Percentiles rank a stretch among this genome's conserved stretches.
Conservation (phyloP, 2,888 invertebrate genomes). For the Brachypalpus laphriformis region DNA sequence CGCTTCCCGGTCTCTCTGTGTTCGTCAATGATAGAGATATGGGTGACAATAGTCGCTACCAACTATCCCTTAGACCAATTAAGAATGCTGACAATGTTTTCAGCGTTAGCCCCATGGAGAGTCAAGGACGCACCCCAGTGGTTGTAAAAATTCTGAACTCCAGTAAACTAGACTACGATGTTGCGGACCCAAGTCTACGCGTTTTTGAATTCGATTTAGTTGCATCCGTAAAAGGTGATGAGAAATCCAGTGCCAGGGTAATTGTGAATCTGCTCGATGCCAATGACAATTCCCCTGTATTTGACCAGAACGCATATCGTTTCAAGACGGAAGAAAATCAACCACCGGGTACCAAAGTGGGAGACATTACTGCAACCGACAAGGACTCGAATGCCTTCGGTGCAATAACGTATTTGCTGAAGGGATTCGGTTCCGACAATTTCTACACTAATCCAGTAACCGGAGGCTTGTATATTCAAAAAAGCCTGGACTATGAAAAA, state of each 20-base stretch:
- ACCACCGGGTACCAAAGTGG: conserved; percentile 85
- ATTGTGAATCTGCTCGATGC: conserved; percentile 88
- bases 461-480: conserved; percentile 88
- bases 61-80: conserved; percentile 85
- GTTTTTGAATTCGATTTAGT: conserved; percentile 88
- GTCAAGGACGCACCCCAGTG: conserved; percentile 89
- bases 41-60: conserved; percentile 89
- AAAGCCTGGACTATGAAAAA: conserved; percentile 89
- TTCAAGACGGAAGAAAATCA: conserved; percentile 88
- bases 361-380: conserved; percentile 88
- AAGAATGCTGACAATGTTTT: conserved; percentile 86
- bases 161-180: conserved; percentile 88
- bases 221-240: conserved; percentile 84
- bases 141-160: conserved; percentile 88
- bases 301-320: conserved; percentile 86
- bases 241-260: conserved; percentile 86
- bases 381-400: conserved; percentile 89
- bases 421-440: conserved; percentile 91
- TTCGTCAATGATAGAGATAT: conserved; percentile 89
- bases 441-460: conserved; percentile 87
- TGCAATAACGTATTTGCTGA: conserved; percentile 88
- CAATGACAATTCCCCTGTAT: conserved; percentile 91
- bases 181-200: conserved; percentile 85
- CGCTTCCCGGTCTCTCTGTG: conserved; percentile 88
- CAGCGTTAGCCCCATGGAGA: conserved; percentile 86